These are phyloP conservation scores for Melanerpes formicivorus DNA, from an alignment of 2,113 vertebrate species.

Conservation along the genomic window DNA sequence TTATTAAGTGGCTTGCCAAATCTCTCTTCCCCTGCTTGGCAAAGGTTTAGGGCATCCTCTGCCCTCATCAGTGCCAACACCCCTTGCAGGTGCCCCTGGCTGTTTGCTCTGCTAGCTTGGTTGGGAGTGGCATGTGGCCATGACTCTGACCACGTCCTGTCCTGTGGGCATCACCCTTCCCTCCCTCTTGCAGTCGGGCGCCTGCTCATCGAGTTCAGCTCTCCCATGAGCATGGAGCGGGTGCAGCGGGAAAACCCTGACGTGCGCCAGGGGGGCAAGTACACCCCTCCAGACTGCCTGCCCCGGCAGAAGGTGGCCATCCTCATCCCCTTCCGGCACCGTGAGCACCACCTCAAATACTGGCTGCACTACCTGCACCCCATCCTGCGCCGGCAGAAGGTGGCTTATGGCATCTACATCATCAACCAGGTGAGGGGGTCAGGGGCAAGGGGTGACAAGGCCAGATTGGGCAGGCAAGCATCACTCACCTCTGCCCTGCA, in stretches of 20 bases:
- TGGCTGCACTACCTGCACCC: slow-evolving; percentile 99
- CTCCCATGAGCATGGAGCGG: slow-evolving; percentile 95
- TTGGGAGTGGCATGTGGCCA: background rate
- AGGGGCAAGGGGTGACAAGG: background rate
- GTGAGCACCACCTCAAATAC: slow-evolving; percentile 97
- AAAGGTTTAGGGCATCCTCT: background rate
- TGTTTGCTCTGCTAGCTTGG: background rate
- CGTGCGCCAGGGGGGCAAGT: slow-evolving; percentile 91
- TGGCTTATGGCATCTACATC: slow-evolving; percentile 95
- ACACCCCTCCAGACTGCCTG: slow-evolving; percentile 88
- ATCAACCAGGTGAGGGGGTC: slow-evolving; percentile 91
- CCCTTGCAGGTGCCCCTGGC: background rate
- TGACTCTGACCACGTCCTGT: background rate
- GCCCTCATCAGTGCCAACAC: background rate
- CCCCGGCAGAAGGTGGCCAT: slow-evolving; percentile 95
- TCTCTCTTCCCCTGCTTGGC: background rate
- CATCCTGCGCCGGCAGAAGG: slow-evolving; percentile 93
- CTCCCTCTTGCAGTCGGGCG: slow-evolving; percentile 86
- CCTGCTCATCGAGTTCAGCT: slow-evolving; percentile 96
- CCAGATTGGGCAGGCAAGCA: too few relatives aligned
- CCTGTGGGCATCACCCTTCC: background rate
- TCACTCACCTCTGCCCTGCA: slow-evolving; percentile 55
- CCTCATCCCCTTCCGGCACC: slow-evolving; percentile 96
- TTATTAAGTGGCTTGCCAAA: background rate
- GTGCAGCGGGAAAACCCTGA: slow-evolving; percentile 97